Percentiles rank a stretch among this genome's conserved stretches.
phyloP scores from a whole-genome alignment of 2,113 vertebrate genomes.

The Psittacula cyanocephala region DNA sequence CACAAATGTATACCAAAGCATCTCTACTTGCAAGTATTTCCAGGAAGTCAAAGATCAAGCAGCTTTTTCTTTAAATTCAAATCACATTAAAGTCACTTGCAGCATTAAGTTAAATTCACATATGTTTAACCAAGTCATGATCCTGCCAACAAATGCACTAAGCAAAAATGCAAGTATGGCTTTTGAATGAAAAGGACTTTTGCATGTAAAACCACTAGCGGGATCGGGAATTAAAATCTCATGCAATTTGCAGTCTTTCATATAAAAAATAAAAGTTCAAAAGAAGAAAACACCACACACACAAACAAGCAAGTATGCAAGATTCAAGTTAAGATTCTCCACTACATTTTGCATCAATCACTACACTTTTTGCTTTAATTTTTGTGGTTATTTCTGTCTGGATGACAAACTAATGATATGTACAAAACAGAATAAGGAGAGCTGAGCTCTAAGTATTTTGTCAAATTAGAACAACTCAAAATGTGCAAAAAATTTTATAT shows the following conservation, averaged over 20 bases:
- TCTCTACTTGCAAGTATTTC: neutral
- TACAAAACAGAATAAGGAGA: neutral
- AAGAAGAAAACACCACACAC: neutral
- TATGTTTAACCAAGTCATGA: neutral
- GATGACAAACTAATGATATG: neutral
- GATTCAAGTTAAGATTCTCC: neutral
- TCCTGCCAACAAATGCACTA: neutral
- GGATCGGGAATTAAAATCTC: neutral
- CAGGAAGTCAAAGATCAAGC: neutral
- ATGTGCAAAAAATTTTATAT: neutral
- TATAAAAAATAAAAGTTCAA: neutral
- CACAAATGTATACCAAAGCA: neutral
- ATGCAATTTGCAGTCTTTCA: neutral
- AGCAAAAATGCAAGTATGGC: neutral
- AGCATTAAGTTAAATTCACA: neutral
- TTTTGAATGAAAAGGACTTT: neutral
- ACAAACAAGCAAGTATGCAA: neutral
- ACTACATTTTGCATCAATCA: neutral
- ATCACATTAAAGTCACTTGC: neutral
- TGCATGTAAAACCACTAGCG: neutral
- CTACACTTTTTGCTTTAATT: neutral
- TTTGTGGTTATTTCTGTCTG: neutral
- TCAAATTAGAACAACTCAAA: neutral
- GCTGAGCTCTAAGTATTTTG: neutral
- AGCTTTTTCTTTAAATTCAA: neutral